Conservation (phyloP, 1,140 invertebrate genomes). For the Zaprionus kolodkinae region DNA sequence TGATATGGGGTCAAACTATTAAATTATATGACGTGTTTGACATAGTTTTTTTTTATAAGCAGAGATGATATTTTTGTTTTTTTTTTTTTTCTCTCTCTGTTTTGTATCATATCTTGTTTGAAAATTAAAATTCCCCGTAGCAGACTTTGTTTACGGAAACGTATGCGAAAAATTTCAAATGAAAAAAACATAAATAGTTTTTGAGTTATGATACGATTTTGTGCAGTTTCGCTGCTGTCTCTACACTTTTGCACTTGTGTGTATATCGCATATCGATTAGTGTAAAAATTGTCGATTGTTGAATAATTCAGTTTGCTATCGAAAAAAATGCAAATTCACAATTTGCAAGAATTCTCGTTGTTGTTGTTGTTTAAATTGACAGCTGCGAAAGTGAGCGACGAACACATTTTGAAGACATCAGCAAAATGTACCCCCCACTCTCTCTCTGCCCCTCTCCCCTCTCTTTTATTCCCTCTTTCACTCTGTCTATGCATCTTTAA, state of each 20-base stretch:
- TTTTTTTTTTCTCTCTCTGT: too few species aligned
- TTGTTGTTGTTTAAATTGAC: conserved; percentile 27
- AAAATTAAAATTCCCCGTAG: background rate
- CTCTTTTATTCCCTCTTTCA: background rate
- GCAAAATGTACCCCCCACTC: background rate
- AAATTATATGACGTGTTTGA: background rate
- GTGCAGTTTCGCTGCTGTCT: background rate
- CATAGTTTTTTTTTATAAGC: background rate
- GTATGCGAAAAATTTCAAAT: background rate
- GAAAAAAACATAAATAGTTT: conserved; percentile 3
- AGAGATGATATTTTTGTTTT: too few species aligned
- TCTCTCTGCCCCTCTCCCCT: background rate
- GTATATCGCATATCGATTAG: background rate
- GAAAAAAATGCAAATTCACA: conserved; percentile 12
- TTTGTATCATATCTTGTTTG: background rate
- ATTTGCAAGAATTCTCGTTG: conserved; percentile 9
- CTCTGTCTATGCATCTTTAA: conserved; percentile 12
- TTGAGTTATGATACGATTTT: background rate
- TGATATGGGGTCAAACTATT: too few species aligned
- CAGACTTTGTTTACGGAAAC: background rate
- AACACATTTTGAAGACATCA: conserved; percentile 3
- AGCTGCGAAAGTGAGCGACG: conserved; percentile 24
- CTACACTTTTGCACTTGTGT: background rate
- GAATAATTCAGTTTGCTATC: conserved; percentile 17
- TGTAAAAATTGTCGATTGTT: conserved; percentile 7